These are phyloP conservation scores for Aphelenchoides fujianensis DNA, from an alignment of 1,140 invertebrate species.

Conservation along the genomic window DNA sequence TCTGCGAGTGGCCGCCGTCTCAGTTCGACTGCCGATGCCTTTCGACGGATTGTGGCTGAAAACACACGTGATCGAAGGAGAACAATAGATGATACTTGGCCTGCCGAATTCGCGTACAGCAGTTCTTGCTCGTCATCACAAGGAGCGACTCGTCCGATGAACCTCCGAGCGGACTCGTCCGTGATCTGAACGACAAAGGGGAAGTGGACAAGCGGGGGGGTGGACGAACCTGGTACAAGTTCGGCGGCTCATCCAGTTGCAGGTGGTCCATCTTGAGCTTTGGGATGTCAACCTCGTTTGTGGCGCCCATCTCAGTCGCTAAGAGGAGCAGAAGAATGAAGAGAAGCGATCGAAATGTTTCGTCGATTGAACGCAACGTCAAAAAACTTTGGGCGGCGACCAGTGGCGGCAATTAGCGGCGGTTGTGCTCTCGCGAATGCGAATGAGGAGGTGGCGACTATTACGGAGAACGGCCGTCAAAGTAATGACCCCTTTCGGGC, in stretches of 20 bases:
- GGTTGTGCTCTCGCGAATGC: not conserved
- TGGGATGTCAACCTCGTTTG: slow-evolving; percentile 20
- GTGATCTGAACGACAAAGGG: slow-evolving; percentile 10
- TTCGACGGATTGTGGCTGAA: not conserved
- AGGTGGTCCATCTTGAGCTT: slow-evolving; percentile 21
- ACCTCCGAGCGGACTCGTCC: not conserved
- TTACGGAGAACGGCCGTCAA: no score
- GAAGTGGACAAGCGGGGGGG: not conserved
- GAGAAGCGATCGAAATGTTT: no score
- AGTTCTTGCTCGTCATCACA: slow-evolving; percentile 15
- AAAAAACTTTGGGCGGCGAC: not conserved
- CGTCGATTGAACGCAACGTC: no score
- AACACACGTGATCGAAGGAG: no score
- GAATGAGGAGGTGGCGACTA: no score
- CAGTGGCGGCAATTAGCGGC: not conserved
- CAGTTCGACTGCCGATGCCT: not conserved
- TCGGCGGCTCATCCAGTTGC: not conserved
- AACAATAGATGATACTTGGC: no score
- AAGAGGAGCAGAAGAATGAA: no score
- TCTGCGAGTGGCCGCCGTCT: not conserved
- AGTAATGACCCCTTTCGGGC: no score
- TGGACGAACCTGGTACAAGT: not conserved
- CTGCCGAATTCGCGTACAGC: no score
- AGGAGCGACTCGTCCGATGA: slow-evolving; percentile 20
- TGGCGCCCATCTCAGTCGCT: not conserved